These are phyloP conservation scores for Eupeodes latifasciatus DNA, from an alignment of 2,888 invertebrate species.

Conservation along the genomic window DNA sequence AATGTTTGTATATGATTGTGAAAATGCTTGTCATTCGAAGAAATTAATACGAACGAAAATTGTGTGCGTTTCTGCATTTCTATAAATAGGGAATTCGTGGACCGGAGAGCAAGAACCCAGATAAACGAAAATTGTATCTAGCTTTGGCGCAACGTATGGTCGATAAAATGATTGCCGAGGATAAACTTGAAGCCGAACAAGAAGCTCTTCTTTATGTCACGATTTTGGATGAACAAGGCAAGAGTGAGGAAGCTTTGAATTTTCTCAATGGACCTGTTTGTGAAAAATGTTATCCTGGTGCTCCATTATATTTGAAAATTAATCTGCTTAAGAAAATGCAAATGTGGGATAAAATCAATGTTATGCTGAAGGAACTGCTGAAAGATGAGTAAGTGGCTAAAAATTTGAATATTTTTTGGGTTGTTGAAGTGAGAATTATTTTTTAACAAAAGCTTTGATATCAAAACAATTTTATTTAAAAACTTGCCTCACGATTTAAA, in stretches of 20 bases:
- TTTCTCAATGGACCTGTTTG: conserved; percentile 92
- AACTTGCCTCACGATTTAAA: too few relatives aligned
- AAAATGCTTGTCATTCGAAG: neutral
- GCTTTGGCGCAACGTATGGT: conserved; percentile 97
- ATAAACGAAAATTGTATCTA: conserved; percentile 89
- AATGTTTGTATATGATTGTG: conserved; percentile 47
- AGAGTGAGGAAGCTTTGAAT: conserved; percentile 91
- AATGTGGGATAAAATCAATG: conserved; percentile 90
- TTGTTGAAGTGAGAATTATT: neutral
- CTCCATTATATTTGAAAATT: conserved; percentile 89
- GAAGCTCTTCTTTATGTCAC: conserved; percentile 96
- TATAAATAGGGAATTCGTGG: conserved; percentile 83
- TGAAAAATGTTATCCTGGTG: conserved; percentile 88
- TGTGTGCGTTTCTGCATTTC: conserved; percentile 15
- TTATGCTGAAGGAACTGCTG: conserved; percentile 90
- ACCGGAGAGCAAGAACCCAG: conserved; percentile 84
- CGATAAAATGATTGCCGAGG: conserved; percentile 93
- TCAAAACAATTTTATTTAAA: too few relatives aligned
- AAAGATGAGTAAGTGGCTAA: conserved; percentile 87
- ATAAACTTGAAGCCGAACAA: conserved; percentile 96
- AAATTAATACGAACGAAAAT: neutral
- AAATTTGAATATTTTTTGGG: neutral
- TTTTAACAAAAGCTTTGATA: neutral
- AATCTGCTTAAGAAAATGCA: conserved; percentile 90
- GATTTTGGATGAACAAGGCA: conserved; percentile 92